Evolutionary conservation across 1,140 invertebrate species (phyloP).

Genomic region (Aphidius ervi): DNA sequence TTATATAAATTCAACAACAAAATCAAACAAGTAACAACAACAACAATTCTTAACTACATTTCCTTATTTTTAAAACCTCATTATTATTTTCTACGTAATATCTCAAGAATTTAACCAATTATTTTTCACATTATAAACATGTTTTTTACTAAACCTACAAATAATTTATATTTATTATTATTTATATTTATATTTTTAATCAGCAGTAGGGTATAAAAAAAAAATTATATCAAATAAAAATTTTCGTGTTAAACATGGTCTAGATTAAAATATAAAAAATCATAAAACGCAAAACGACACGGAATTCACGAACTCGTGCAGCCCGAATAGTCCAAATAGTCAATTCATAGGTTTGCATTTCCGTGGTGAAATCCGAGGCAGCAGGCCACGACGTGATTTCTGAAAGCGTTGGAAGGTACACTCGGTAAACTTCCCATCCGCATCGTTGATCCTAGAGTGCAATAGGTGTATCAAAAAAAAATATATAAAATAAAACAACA

Average conservation of each 20-base stretch:
- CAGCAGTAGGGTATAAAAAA: too few relatives aligned
- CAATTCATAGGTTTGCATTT: constrained; percentile 33
- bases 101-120: too few relatives aligned
- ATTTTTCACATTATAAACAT: too few relatives aligned
- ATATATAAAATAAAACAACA: too few relatives aligned
- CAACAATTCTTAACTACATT: too few relatives aligned
- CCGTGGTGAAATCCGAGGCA: constrained; percentile 41
- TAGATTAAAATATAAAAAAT: neutral
- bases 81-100: too few relatives aligned
- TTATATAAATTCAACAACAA: too few relatives aligned
- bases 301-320: constrained; percentile 21
- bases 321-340: constrained; percentile 1
- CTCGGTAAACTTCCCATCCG: constrained; percentile 12
- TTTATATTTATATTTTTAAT: too few relatives aligned
- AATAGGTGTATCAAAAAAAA: constrained; percentile 7
- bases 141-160: too few relatives aligned
- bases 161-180: too few relatives aligned
- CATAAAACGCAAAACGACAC: neutral
- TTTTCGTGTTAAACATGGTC: neutral
- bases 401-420: constrained; percentile 19
- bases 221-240: neutral
- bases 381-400: constrained; percentile 38
- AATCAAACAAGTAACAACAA: too few relatives aligned
- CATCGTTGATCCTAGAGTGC: constrained; percentile 10
- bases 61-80: too few relatives aligned